Evolutionary conservation across 1,140 invertebrate genomes (phyloP).

Genomic region (Drosophila sp.): DNA sequence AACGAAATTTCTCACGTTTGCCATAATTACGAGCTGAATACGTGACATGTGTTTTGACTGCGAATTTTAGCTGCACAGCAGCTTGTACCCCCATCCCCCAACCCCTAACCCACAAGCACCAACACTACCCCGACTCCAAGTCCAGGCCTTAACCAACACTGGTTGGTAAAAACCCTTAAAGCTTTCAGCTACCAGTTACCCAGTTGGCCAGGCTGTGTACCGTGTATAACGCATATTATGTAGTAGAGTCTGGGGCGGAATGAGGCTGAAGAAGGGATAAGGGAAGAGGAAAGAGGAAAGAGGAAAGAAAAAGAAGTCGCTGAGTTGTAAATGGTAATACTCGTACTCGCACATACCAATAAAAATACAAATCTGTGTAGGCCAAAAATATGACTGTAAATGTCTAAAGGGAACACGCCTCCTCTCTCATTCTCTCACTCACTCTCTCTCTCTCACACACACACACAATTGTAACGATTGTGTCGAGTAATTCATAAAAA

Average conservation of each 20-base stretch:
- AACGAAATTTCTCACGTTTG: slow-evolving; percentile 84
- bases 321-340: slow-evolving; percentile 74
- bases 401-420: slow-evolving; percentile 7
- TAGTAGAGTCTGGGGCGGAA: too few relatives aligned
- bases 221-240: neutral
- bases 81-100: slow-evolving; percentile 18
- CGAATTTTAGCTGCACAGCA: slow-evolving; percentile 57
- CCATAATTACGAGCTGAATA: slow-evolving; percentile 83
- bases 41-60: slow-evolving; percentile 83
- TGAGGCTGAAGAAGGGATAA: too few relatives aligned
- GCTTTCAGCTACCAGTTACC: neutral
- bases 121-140: neutral
- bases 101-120: neutral
- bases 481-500: slow-evolving; percentile 74
- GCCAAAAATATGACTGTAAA: slow-evolving; percentile 32
- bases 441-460: too few relatives aligned
- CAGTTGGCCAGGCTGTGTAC: neutral
- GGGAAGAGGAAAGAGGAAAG: too few relatives aligned
- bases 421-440: too few relatives aligned
- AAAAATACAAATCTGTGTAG: slow-evolving; percentile 79
- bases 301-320: too few relatives aligned
- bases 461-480: slow-evolving; percentile 36
- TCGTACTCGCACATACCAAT: slow-evolving; percentile 50
- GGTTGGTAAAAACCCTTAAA: neutral
- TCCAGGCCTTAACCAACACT: neutral